Base-by-base conservation (phyloP, 2,113 vertebrate genomes). In the Elaphurus davidianus region DNA sequence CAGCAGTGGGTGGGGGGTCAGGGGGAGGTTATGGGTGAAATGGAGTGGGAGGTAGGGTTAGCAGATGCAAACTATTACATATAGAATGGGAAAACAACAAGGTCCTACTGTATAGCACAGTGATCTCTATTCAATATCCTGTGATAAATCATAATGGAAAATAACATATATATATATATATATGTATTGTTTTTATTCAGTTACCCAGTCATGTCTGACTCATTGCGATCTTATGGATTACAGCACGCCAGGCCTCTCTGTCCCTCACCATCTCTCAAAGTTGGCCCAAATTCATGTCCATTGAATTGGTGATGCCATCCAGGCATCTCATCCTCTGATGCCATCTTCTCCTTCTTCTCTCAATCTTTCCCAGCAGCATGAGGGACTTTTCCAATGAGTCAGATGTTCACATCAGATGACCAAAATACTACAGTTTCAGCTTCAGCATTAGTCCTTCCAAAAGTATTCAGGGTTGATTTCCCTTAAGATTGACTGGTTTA, bases 141-240 rank as follows among this genome's bases (percentile, higher is more conserved):
- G 13, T 74, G 71, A 43, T 25, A 74, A 40, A 74, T 23, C 71
- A 74, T 12, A 74, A 76, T 27, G 21, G 40, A 27, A 76, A 76
- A 43, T 43, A 76, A 43, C 23, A 76, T 27, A 76, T 36, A 25
- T 33, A 17, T 19, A n/a, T 19, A 19, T 19, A 17, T 67, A 2
- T 71, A 36, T 21, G 9, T 36, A 10, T 71, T 71, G 33, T 52
- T 52, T 15, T 52, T 52, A 15, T 67, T n/a, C 16, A 67, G 16
- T n/a, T 67, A 16, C 62, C 62, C 7, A 8, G 62, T 67, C 64
- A 67, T 64, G 64, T n/a, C 16, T 67, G 33, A 67, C 64, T 67
- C 17, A 33, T 19, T n/a, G 64, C 0, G 7, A n/a, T 67, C 16
- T 33, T 67, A 19, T n/a, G 8, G 33, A n/a, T n/a, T 67, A n/a